Conservation (phyloP, 1,140 invertebrate genomes). For the Drosophila quadrilineata region DNA sequence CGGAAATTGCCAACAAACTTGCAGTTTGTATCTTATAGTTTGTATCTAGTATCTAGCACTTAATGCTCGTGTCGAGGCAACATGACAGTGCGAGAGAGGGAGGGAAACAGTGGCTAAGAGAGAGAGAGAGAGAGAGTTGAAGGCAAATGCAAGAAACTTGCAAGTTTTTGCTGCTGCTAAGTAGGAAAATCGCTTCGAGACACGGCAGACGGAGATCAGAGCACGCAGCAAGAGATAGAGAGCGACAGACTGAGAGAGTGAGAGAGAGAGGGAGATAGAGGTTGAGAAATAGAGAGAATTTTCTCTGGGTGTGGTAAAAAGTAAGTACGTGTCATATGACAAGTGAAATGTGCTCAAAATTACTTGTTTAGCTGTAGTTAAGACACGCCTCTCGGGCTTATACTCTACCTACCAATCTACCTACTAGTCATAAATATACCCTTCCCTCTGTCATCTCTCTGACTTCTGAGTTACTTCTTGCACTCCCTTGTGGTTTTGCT, state of each 20-base stretch:
- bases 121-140: too few species aligned
- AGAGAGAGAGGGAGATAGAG: neutral
- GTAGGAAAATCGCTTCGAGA: conserved; percentile 71
- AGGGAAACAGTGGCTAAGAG: too few species aligned
- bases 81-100: too few species aligned
- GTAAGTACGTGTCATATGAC: conserved; percentile 73
- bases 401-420: neutral
- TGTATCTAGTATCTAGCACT: conserved; percentile 55
- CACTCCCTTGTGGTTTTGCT: conserved; percentile 62
- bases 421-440: neutral
- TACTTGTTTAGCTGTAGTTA: conserved; percentile 73
- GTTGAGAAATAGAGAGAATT: neutral
- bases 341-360: conserved; percentile 77
- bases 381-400: conserved; percentile 32
- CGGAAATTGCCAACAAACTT: conserved; percentile 46
- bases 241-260: neutral
- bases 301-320: conserved; percentile 4
- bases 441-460: conserved; percentile 1
- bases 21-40: conserved; percentile 39
- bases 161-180: conserved; percentile 62
- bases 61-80: too few species aligned
- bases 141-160: conserved; percentile 49
- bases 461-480: conserved; percentile 1
- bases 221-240: conserved; percentile 9
- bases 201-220: conserved; percentile 19